Base-by-base conservation (phyloP, 2,888 invertebrate species). In the Oscheius sp. region DNA sequence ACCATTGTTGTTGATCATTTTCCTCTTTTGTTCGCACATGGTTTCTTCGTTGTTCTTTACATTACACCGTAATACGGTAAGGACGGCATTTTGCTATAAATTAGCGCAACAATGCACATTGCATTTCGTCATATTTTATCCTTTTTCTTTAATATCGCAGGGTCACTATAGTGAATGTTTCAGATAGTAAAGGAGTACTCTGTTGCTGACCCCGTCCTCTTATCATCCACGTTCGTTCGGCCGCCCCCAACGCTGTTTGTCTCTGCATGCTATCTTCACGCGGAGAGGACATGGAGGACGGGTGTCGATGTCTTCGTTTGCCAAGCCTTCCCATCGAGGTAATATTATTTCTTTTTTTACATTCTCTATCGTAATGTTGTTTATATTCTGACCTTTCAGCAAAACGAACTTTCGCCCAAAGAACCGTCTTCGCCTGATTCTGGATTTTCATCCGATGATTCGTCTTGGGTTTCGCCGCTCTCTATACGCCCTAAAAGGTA, bases 381-480 rank as follows among this genome's bases (percentile, higher is more conserved):
- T 29, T 23, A 16, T 6, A 0, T 7, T n/a, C 21, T 35, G 3
- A 9, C 35, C 9, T 35, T 35, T 35, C 35, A 35, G 35, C 35
- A 35, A 35, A 35, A 35, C 7, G 21, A 41, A 13, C n/a, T 12
- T 43, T 61, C 45, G 9, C n/a, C 41, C 6, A 25, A 18, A 12
- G 66, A 66, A 35, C 66, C 66, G 9, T 35, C 27, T 16, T 69
- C 69, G 7, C 69, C 69, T 1, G 69, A 69, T 56, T 69, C 69
- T 55, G 69, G 69, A n/a, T 69, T 69, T 45, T 69, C 69, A 9
- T 69, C 69, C 0, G 69, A 69, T 41, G 69, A 69, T 23, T 56
- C 41, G 16, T 29, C 69, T 21, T 56, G 18, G 13, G 7, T 43
- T 6, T 35, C 46, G n/a, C 12, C 69, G 18, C 9, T n/a, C 2